Evolutionary conservation across 2,797 vertebrate species (phyloP).

Genomic region (Lacerta viridis): DNA sequence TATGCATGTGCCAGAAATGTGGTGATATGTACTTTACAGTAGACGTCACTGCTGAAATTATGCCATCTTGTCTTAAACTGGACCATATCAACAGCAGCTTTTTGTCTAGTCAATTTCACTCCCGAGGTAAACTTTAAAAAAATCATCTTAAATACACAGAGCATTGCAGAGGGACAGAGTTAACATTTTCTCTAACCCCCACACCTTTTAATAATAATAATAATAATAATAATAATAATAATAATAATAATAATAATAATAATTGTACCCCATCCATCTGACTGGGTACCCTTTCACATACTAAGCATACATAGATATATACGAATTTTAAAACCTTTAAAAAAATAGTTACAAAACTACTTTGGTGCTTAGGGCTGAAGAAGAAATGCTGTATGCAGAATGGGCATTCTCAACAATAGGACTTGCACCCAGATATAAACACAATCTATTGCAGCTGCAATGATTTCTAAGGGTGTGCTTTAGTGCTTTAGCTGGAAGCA

Average conservation of each 20-base stretch:
- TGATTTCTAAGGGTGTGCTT: neutral
- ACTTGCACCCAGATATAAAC: neutral
- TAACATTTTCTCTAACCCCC: too few relatives aligned
- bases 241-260: too few relatives aligned
- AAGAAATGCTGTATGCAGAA: neutral
- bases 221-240: too few relatives aligned
- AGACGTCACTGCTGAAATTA: neutral
- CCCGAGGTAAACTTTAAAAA: too few relatives aligned
- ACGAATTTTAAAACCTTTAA: neutral
- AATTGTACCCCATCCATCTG: too few relatives aligned
- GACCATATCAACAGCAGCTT: neutral
- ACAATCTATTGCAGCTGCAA: neutral
- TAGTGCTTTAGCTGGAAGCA: neutral
- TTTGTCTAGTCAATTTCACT: neutral
- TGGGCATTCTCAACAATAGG: neutral
- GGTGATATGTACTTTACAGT: neutral
- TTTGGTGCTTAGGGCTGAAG: neutral
- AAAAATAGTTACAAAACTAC: neutral
- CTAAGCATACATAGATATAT: neutral
- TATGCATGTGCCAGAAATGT: neutral
- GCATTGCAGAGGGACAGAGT: too few relatives aligned
- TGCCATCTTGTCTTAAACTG: neutral
- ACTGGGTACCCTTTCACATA: neutral
- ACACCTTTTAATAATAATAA: too few relatives aligned
- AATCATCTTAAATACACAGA: too few relatives aligned